phyloP scores from a whole-genome alignment of 2,797 vertebrate species.

The Pantherophis alleghaniensis region DNA sequence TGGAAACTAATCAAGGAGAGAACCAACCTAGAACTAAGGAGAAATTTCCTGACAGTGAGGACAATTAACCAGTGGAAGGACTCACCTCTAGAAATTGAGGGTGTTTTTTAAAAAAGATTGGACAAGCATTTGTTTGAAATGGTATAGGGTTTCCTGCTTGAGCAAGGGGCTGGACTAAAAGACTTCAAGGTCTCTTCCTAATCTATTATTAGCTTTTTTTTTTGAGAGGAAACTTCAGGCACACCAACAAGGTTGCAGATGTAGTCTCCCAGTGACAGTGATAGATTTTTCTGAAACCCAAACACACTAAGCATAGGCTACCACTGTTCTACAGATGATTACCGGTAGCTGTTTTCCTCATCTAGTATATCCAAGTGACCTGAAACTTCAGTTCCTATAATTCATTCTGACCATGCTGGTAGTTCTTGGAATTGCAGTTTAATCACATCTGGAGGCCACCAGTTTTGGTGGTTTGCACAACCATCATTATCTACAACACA shows the following conservation, averaged over 20 bases:
- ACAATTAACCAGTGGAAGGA: not conserved
- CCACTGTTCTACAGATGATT: not conserved
- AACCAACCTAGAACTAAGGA: too few relatives aligned
- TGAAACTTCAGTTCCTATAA: not conserved
- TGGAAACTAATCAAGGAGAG: too few relatives aligned
- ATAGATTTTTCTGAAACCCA: not conserved
- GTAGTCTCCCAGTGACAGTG: not conserved
- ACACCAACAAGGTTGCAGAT: not conserved
- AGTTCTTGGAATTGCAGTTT: not conserved
- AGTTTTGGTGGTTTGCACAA: not conserved
- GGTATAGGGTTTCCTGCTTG: not conserved
- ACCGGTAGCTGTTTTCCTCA: not conserved
- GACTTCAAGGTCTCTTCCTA: not conserved
- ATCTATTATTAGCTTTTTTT: not conserved
- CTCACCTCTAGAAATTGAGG: not conserved
- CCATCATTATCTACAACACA: not conserved
- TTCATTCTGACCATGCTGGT: not conserved
- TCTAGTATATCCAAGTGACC: not conserved
- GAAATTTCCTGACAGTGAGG: not conserved
- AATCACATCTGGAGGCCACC: not conserved
- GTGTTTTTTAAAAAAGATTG: not conserved
- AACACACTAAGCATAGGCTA: not conserved
- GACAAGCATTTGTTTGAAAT: not conserved
- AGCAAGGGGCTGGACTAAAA: not conserved
- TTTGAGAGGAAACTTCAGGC: not conserved